Evolutionary conservation across 2,888 invertebrate genomes (phyloP).

Genomic region (Troides oblongomaculatus): DNA sequence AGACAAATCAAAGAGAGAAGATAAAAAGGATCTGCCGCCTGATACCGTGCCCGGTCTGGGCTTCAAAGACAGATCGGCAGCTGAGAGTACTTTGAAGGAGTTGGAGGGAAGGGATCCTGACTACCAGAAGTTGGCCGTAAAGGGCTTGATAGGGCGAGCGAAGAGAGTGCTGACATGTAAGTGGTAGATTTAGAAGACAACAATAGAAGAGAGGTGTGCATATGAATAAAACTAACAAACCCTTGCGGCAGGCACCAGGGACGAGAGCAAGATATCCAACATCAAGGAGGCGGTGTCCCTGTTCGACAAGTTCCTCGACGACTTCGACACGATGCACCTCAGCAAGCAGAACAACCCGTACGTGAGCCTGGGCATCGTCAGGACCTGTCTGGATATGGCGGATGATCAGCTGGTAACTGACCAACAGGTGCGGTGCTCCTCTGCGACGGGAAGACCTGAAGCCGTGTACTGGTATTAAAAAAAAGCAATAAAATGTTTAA

Average conservation of each 20-base stretch:
- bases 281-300: conserved; percentile 86
- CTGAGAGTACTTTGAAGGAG: conserved; percentile 81
- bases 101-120: conserved; percentile 87
- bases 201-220: neutral
- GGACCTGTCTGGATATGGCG: conserved; percentile 76
- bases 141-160: conserved; percentile 85
- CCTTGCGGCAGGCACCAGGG: conserved; percentile 81
- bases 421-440: conserved; percentile 51
- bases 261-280: conserved; percentile 86
- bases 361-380: conserved; percentile 80
- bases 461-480: no score
- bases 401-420: conserved; percentile 68
- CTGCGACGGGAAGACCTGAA: no score
- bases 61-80: conserved; percentile 87
- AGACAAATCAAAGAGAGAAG: conserved; percentile 58
- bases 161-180: conserved; percentile 84
- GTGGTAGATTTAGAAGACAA: conserved; percentile 36
- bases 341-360: conserved; percentile 86
- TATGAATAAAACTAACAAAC: neutral
- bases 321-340: conserved; percentile 84
- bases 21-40: conserved; percentile 49
- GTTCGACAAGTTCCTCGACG: conserved; percentile 87
- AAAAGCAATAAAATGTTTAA: no score
- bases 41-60: conserved; percentile 87
- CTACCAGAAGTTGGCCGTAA: conserved; percentile 86